Base-by-base conservation (phyloP, 1,140 invertebrate species). In the Trichomalopsis sarcophagae region DNA sequence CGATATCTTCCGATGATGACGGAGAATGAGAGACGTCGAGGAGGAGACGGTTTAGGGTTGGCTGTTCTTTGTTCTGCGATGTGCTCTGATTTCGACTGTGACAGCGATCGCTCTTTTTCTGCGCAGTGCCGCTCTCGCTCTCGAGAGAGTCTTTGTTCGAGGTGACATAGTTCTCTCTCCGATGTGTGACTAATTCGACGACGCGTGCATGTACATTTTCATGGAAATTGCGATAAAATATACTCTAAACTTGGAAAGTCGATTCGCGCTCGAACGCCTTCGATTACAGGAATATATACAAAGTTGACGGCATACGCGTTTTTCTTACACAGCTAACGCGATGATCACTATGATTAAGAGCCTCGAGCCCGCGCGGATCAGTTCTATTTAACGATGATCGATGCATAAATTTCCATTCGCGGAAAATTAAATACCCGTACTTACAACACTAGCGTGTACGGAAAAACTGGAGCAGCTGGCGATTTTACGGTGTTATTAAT, bases 401-500 rank as follows among this genome's bases (percentile, higher is more conserved):
- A 62, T 62, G 17, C 17, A 62, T 21, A 62, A 62, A 62, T 62
- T 62, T 62, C 55, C 7, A 62, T 17, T 21, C 55, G 55, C 55
- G 55, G 6, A 62, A 62, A 17, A 62, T 62, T n/a, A 62, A 62
- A n/a, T 36, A 36, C 33, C 33, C 5, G 33, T 36, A 36, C 5
- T 36, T 36, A 36, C 33, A 36, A 36, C 33, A 36, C 11, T 0
- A 23, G 66, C n/a, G 47, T 17, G 14, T 62, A n/a, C 17, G 21
- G 74, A 76, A 76, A 76, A 76, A 76, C 36, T 76, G 17, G 74
- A 76, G 74, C 74, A 76, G 27, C 9, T 7, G 7, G 40, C 44
- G n/a, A 36, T 74, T 74, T 47, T 50, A 76, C 40, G 10, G 40
- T 27, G 17, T 76, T 76, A 76, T 76, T 40, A 76, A 76, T 76